phyloP scores from a whole-genome alignment of 2,113 vertebrate genomes.

The Hoplias malabaricus region DNA sequence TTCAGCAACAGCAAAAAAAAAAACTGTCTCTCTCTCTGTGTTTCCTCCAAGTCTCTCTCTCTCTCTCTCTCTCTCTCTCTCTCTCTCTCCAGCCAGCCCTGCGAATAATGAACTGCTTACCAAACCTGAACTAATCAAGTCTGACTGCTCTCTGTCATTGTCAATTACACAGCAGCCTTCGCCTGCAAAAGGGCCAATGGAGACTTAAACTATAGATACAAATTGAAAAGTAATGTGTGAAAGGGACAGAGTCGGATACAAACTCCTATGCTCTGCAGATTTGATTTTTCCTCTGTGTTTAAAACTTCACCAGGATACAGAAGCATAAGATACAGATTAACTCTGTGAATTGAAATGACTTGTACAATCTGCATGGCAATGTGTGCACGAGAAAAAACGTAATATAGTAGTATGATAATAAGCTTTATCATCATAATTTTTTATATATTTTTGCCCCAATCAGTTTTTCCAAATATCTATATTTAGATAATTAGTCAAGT shows the following conservation, averaged over 20 bases:
- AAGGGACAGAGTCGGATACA: slow-evolving; percentile 47
- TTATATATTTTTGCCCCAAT: too few relatives aligned
- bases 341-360: neutral
- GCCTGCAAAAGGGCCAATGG: slow-evolving; percentile 45
- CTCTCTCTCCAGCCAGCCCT: slow-evolving; percentile 53
- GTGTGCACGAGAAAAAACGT: neutral
- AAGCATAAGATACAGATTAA: slow-evolving; percentile 18
- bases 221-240: slow-evolving; percentile 74
- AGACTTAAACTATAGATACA: slow-evolving; percentile 61
- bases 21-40: neutral
- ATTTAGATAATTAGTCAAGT: too few relatives aligned
- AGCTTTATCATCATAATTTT: too few relatives aligned
- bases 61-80: slow-evolving; percentile 44
- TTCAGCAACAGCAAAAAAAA: neutral
- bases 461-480: too few relatives aligned
- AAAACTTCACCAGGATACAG: slow-evolving; percentile 3
- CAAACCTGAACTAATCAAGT: slow-evolving; percentile 77
- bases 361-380: neutral
- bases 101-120: slow-evolving; percentile 76
- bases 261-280: slow-evolving; percentile 31
- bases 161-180: slow-evolving; percentile 71
- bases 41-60: slow-evolving; percentile 49
- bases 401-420: too few relatives aligned
- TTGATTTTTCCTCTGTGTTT: slow-evolving; percentile 28
- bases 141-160: slow-evolving; percentile 79